A percentile compares a stretch with the other conserved stretches of the same genome.
Conservation (phyloP, 2,113 vertebrate species). For the Alectura lathami region DNA sequence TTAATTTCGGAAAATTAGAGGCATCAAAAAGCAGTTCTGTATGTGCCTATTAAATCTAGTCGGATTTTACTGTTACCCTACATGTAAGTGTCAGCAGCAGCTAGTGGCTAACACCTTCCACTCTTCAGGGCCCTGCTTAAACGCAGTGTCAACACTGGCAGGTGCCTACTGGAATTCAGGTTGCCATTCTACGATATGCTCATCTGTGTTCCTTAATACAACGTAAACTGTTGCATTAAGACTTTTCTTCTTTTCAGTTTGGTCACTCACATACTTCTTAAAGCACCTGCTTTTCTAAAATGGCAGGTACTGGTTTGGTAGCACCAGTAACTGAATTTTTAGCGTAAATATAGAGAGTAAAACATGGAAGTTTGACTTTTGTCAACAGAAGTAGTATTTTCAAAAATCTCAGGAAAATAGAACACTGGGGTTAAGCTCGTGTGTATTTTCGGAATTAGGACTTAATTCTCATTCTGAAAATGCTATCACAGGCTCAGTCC, state of each 20-base stretch:
- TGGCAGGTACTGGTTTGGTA: neutral
- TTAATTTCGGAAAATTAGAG: neutral
- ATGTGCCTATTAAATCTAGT: neutral
- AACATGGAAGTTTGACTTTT: neutral
- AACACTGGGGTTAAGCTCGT: neutral
- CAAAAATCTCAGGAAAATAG: neutral
- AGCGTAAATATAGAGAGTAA: neutral
- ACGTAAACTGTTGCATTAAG: neutral
- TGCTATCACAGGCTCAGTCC: neutral
- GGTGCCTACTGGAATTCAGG: neutral
- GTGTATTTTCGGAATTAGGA: neutral
- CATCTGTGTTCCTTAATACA: neutral
- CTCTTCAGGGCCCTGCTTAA: neutral
- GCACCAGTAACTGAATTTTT: neutral
- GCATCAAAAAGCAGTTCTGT: neutral
- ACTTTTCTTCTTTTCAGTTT: neutral
- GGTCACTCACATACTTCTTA: neutral
- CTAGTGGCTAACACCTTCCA: neutral
- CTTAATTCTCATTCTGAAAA: neutral
- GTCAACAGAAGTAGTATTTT: neutral
- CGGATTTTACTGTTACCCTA: neutral
- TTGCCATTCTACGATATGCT: neutral
- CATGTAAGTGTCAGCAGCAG: neutral
- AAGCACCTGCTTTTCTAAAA: neutral
- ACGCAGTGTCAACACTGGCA: neutral